These are phyloP conservation scores for Hormaphis cornu DNA, from an alignment of 1,140 invertebrate species.

Conservation along the genomic window DNA sequence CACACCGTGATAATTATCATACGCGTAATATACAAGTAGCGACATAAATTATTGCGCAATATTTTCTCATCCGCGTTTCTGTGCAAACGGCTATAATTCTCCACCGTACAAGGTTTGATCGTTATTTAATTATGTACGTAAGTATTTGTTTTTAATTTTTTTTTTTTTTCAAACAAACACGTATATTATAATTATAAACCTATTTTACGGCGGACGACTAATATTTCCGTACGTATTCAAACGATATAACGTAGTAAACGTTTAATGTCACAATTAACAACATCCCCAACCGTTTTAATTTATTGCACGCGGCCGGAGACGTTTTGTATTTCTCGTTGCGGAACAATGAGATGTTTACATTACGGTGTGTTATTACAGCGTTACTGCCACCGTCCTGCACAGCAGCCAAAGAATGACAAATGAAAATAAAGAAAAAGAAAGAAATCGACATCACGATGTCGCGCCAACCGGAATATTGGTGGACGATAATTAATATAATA, in stretches of 20 bases:
- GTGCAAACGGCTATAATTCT: background rate
- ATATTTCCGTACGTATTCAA: background rate
- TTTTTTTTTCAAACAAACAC: background rate
- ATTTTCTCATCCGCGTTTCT: background rate
- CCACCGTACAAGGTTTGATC: background rate
- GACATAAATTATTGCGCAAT: background rate
- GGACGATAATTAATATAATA: too few relatives aligned
- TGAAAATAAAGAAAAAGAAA: too few relatives aligned
- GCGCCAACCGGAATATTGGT: too few relatives aligned
- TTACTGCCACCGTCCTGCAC: too few relatives aligned
- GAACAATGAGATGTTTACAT: background rate
- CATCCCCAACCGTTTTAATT: background rate
- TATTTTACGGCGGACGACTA: background rate
- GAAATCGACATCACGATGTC: too few relatives aligned
- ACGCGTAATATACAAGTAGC: background rate
- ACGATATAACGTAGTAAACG: background rate
- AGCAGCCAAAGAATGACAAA: too few relatives aligned
- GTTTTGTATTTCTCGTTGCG: background rate
- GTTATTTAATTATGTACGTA: background rate
- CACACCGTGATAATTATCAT: background rate
- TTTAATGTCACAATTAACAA: constrained; percentile 10
- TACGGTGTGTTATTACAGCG: too few relatives aligned
- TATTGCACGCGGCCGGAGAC: too few relatives aligned
- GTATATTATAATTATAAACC: constrained; percentile 13
- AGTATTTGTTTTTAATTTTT: background rate